phyloP scores from a whole-genome alignment of 2,797 vertebrate species.

The Neopelma chrysocephalum region DNA sequence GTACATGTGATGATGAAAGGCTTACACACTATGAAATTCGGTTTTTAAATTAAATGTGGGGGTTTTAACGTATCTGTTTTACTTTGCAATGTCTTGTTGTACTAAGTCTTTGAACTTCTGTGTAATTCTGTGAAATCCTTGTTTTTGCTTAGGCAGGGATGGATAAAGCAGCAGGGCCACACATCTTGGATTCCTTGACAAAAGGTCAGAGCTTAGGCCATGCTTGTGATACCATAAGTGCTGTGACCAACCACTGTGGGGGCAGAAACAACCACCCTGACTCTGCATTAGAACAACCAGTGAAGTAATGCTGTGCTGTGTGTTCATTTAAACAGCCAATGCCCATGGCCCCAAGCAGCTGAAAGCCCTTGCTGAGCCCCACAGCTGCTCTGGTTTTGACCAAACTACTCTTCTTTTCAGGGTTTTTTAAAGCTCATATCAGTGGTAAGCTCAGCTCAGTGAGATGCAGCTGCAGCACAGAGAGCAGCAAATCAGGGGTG shows the following conservation, averaged over 20 bases:
- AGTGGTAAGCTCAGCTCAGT: fast-evolving
- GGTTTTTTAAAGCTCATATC: background rate
- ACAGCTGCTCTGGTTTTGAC: background rate
- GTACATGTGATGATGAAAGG: background rate
- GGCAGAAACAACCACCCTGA: background rate
- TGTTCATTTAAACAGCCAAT: background rate
- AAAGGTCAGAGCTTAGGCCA: background rate
- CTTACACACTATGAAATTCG: background rate
- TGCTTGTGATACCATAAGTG: fast-evolving
- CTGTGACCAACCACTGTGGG: background rate
- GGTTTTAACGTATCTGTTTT: background rate
- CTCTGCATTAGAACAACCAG: background rate
- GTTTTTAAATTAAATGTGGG: background rate
- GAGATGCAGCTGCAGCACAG: fast-evolving
- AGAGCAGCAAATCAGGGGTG: fast-evolving
- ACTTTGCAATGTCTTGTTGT: background rate
- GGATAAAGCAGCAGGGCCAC: background rate
- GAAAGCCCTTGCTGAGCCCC: background rate
- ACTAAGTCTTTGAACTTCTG: background rate
- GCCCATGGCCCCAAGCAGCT: background rate
- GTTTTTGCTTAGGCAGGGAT: background rate
- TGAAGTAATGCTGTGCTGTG: background rate
- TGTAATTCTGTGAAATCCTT: background rate
- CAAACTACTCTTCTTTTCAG: background rate
- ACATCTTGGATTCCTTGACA: too few relatives aligned